phyloP scores from a whole-genome alignment of 2,888 invertebrate species.

The Dendrolimus pini region DNA sequence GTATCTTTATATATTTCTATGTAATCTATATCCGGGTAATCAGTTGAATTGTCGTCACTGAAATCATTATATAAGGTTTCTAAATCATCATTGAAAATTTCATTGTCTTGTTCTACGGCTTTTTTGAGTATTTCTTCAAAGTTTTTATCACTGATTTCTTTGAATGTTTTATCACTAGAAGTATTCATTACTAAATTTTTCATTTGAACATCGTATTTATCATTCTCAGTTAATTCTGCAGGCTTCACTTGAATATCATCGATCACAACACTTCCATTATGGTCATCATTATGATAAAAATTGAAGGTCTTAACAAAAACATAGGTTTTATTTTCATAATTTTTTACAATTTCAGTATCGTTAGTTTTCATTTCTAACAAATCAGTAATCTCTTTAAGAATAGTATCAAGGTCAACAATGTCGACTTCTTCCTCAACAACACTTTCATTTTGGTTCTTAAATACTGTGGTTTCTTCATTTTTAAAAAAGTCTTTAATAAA shows the following conservation, averaged over 20 bases:
- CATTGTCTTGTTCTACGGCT: constrained; percentile 30
- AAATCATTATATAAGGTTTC: constrained; percentile 25
- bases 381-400: constrained; percentile 30
- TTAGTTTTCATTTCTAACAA: constrained; percentile 35
- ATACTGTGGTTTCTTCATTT: constrained; percentile 15
- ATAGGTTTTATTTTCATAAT: constrained; percentile 33
- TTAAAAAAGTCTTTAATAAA: constrained; percentile 30
- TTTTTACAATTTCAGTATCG: constrained; percentile 19
- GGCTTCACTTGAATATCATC: constrained; percentile 4
- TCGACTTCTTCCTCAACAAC: constrained; percentile 20
- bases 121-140: constrained; percentile 11
- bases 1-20: constrained; percentile 59
- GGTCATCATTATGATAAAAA: constrained; percentile 10
- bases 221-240: neutral
- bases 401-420: constrained; percentile 23
- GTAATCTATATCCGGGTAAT: constrained; percentile 56
- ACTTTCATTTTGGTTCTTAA: constrained; percentile 21
- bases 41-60: constrained; percentile 43
- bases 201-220: neutral
- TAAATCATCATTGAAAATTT: constrained; percentile 18
- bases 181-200: neutral
- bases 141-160: neutral
- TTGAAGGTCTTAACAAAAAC: constrained; percentile 37
- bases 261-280: constrained; percentile 22
- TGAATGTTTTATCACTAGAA: neutral